Evolutionary conservation across 1,140 invertebrate species (phyloP), one percentile per base, ranked within the genome.

Genomic region (Trichonephila clavipes): DNA sequence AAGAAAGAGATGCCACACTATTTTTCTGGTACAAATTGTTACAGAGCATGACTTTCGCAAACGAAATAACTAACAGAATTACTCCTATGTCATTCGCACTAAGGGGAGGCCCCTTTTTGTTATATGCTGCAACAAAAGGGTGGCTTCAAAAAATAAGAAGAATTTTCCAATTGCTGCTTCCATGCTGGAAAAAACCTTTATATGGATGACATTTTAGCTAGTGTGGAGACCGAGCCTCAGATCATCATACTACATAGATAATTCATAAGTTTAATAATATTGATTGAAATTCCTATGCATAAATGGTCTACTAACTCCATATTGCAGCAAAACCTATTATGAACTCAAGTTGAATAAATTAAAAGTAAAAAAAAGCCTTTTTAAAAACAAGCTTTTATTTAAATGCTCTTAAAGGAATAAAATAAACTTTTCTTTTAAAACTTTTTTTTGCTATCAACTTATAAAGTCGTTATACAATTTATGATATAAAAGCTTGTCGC

Each of bases 91-190:
- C 66, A 61, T 94, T 94, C 34, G 87, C 61, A 19, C 77, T 83
- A 0, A 58, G 59, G 59, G 85, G 59, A 59, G 85, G 34, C 21
- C 72, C 93, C 7, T 94, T 94, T 69, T 82, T 94, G n/a, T 40
- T 94, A 14, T 83, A 4, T 66, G 93, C 77, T 90, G 34, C 93
- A 24, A 51, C 58, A 88, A 44, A 64, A 61, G n/a, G 88, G 77
- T 90, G 21, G 69, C 89, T 44, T 1, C 69, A 2, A 90, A 77
- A 18, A 51, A 90, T 16, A 24, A 40, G 21, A 59, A 81, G 12
- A 59, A 93, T 58, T 93, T 88, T 58, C 64, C 92, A 58, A 87
- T 21, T 93, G 83, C 85, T 77, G 92, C 85, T 34, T 1, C 77
- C 28, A 10, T 40, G 4, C 12, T 72, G 59, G n/a, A 92, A 92